A percentile compares a stretch with the other conserved stretches of the same genome.
These are phyloP conservation scores for Tetramorium simillimum DNA, from an alignment of 1,140 invertebrate genomes.

Conservation along the genomic window DNA sequence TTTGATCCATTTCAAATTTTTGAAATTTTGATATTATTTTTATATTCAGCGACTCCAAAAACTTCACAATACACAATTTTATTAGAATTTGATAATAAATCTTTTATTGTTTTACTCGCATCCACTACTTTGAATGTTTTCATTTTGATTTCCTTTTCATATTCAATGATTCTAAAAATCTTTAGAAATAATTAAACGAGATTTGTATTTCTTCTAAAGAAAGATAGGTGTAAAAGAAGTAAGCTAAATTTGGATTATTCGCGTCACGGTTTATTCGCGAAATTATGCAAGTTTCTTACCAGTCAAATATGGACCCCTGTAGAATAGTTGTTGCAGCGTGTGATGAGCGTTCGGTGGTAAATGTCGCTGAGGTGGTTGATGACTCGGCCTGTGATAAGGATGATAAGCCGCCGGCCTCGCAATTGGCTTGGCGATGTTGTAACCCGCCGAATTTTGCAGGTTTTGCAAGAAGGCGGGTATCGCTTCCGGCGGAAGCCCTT, in stretches of 20 bases:
- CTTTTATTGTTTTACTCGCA: too few relatives aligned
- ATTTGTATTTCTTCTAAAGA: not conserved
- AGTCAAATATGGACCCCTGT: constrained; percentile 86
- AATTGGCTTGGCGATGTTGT: constrained; percentile 86
- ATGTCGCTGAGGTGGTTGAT: constrained; percentile 84
- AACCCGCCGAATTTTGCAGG: constrained; percentile 82
- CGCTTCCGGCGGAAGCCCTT: constrained; percentile 80
- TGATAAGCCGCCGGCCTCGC: constrained; percentile 85
- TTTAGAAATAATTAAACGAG: not conserved
- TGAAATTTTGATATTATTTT: too few relatives aligned
- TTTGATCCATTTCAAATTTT: too few relatives aligned
- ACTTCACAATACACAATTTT: too few relatives aligned
- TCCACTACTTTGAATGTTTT: too few relatives aligned
- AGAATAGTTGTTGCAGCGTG: constrained; percentile 84
- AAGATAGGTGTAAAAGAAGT: not conserved
- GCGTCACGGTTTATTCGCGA: not conserved
- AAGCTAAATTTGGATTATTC: not conserved
- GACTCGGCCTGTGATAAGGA: constrained; percentile 83
- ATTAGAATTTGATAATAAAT: too few relatives aligned
- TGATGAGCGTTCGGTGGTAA: constrained; percentile 85
- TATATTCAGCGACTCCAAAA: too few relatives aligned
- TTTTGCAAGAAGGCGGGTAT: constrained; percentile 83
- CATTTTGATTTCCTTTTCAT: not conserved
- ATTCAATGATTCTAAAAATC: not conserved
- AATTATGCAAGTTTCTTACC: constrained; percentile 76